These are phyloP conservation scores for Cephus pygmeus DNA, from an alignment of 2,888 invertebrate species.

Conservation along the genomic window DNA sequence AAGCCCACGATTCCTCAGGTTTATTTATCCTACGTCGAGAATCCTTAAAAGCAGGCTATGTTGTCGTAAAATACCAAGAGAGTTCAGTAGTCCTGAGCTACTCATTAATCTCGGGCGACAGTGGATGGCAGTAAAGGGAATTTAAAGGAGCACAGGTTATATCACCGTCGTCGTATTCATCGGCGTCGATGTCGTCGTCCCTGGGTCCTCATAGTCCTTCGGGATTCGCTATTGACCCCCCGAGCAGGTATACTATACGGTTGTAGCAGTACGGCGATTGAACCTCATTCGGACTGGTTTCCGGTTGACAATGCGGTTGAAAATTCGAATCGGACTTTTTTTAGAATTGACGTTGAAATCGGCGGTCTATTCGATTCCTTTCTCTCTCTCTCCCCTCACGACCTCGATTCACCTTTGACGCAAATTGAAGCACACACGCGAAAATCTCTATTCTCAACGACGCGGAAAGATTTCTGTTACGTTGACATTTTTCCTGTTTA, in stretches of 20 bases:
- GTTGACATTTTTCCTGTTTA: background rate
- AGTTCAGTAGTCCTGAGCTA: conserved; percentile 27
- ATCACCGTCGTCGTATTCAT: conserved; percentile 15
- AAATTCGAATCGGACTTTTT: conserved; percentile 11
- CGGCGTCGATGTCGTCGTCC: background rate
- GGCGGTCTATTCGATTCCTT: background rate
- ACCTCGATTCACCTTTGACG: background rate
- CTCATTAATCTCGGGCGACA: conserved; percentile 36
- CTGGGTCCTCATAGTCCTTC: conserved; percentile 22
- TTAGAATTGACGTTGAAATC: background rate
- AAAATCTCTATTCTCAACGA: background rate
- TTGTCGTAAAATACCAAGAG: background rate
- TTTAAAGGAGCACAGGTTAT: conserved; percentile 22
- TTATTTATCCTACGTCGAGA: background rate
- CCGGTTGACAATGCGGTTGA: conserved; percentile 32
- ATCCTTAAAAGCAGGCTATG: background rate
- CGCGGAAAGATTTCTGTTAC: background rate
- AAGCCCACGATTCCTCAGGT: background rate
- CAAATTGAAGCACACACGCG: conserved; percentile 4
- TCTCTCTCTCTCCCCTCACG: background rate
- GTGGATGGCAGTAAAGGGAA: conserved; percentile 18
- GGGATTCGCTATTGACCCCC: conserved; percentile 35
- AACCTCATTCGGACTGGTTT: conserved; percentile 34
- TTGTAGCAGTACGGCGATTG: conserved; percentile 18
- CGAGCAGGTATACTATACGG: conserved; percentile 7